Evolutionary conservation across 2,797 vertebrate species (phyloP).

Genomic region (Semaprochilodus insignis): DNA sequence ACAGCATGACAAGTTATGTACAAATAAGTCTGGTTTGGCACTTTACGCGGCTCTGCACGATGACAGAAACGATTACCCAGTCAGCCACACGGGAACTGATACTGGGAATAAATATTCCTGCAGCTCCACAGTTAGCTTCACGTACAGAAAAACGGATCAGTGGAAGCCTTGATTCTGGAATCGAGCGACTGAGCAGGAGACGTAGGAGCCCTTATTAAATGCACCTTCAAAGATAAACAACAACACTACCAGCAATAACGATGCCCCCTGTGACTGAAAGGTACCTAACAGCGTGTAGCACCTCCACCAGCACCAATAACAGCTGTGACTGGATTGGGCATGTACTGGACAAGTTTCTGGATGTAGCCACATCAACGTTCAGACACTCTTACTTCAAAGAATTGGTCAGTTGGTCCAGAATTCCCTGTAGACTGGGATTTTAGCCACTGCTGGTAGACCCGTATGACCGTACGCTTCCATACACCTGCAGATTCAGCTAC

Average conservation of each 20-base stretch:
- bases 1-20: conserved; percentile 41
- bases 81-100: not conserved
- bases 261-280: no score
- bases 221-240: not conserved
- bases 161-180: not conserved
- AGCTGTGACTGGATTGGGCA: no score
- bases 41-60: not conserved
- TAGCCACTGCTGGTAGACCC: no score
- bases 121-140: not conserved
- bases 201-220: not conserved
- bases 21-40: not conserved
- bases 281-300: no score
- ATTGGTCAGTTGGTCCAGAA: no score
- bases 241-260: not conserved
- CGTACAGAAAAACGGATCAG: not conserved
- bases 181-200: not conserved
- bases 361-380: no score
- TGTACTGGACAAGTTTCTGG: no score
- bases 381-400: no score
- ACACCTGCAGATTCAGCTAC: no score
- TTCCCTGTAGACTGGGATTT: no score
- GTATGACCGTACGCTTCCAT: no score
- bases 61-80: not conserved
- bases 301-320: no score
- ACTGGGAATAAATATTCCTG: not conserved